Evolutionary conservation across 2,113 vertebrate species (phyloP), one percentile per base, ranked within the genome.

Genomic region (Labeo rohita): DNA sequence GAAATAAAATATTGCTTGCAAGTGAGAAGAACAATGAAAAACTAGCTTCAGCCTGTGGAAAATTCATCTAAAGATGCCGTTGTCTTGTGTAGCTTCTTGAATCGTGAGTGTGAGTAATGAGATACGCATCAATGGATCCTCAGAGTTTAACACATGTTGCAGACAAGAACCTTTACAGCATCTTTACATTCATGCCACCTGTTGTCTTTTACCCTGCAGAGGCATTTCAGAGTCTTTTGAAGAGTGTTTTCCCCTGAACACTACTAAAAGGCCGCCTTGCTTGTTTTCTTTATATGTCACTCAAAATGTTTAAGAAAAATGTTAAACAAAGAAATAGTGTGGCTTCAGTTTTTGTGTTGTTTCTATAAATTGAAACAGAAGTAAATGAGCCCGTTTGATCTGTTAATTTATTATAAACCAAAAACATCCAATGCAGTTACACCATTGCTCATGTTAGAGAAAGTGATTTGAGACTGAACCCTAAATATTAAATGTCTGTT

Each of bases 161-260:
- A 76, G 21, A 54, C 70, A 73, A 73, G 39, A 74, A 18, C n/a
- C 50, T 43, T 50, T 12, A 68, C 77, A 80, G 47, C 66, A 85
- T 43, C 80, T 36, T 79, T 45, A 80, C 36, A 43, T 47, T 72
- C 61, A 86, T 77, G 73, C 80, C 85, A 87, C 56, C 89, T 89
- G 87, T 89, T 84, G 54, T 45, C 78, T 73, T 56, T 89, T 72
- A 78, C 72, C 23, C 34, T 68, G 23, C 81, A 66, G 43, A 45
- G 15, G 50, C 70, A 73, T 87, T 65, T 36, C 39, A 80, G 8
- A 78, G 39, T n/a, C 4, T 86, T 89, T 89, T 89, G 80, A 87
- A 73, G 70, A 61, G 15, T 8, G 61, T 86, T 86, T 77, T 88
- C 73, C 80, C 81, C 63, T 76, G 15, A 82, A 83, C 11, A 87